Evolutionary conservation across 2,888 invertebrate genomes (phyloP).

Genomic region (Agrochola litura): DNA sequence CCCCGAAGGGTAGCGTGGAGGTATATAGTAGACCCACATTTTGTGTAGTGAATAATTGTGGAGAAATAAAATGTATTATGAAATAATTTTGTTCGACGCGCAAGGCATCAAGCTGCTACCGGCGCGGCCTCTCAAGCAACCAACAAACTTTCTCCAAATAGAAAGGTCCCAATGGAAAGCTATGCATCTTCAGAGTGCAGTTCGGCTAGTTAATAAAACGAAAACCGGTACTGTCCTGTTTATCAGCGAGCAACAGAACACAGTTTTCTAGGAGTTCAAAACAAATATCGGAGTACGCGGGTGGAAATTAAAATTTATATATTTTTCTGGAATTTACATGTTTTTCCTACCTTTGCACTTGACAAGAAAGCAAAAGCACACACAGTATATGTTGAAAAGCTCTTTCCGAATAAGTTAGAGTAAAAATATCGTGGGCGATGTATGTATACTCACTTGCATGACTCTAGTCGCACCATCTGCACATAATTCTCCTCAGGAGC

Average conservation of each 20-base stretch:
- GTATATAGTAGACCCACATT: not conserved
- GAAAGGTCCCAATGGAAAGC: conserved; percentile 12
- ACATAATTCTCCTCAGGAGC: conserved; percentile 81
- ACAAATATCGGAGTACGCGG: not conserved
- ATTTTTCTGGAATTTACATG: not conserved
- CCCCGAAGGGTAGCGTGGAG: not conserved
- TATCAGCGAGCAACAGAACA: not conserved
- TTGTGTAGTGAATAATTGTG: not conserved
- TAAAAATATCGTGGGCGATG: not conserved
- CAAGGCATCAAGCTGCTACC: not conserved
- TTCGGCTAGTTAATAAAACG: not conserved
- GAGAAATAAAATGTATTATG: not conserved
- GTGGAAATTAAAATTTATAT: not conserved
- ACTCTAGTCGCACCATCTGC: conserved; percentile 82
- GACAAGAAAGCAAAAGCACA: not conserved
- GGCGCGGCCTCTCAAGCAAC: not conserved
- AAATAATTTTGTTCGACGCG: not conserved
- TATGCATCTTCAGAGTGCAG: not conserved
- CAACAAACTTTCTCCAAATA: conserved; percentile 20
- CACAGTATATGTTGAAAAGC: not conserved
- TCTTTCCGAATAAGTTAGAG: not conserved
- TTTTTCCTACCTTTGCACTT: not conserved
- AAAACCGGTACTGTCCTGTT: not conserved
- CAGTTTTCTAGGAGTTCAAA: not conserved
- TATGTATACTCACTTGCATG: conserved; percentile 77